Evolutionary conservation across 1,140 invertebrate species (phyloP), one percentile per base, ranked within the genome.

Genomic region (Heliothis virescens): DNA sequence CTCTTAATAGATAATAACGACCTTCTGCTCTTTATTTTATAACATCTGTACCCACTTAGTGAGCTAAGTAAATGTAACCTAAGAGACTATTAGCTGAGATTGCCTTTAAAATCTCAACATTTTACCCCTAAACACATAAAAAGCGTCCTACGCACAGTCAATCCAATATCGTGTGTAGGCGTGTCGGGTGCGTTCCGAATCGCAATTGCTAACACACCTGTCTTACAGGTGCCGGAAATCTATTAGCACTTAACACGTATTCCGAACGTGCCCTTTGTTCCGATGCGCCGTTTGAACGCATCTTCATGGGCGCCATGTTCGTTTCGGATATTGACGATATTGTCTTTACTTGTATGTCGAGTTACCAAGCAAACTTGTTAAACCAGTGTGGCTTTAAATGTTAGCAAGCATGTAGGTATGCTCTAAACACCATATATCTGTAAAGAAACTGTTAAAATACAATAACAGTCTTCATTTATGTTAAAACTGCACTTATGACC

Each of bases 181-280:
- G 82, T 82, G 74, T 69, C 72, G 72, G 26, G 26, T 79, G 57
- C 63, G 75, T 78, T 67, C 50, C 12, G 47, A 79, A 71, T 71
- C 77, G 77, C 77, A 79, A 79, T 67, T 69, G 67, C 41, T 63
- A 62, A 77, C 83, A 69, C 88, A 89, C 87, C 88, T 89, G 88
- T 84, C 73, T 50, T 82, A 88, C 90, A 90, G 90, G 89, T 90
- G 89, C 85, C 86, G 86, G 87, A 87, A 85, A 86, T 83, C 80
- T 88, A 89, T 88, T 88, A 89, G 83, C 84, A 85, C 83, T 82
- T 83, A 74, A 87, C 86, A 86, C 81, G 82, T 82, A 79, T 59
- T 79, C 67, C 67, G 65, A 79, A 82, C 63, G 76, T 69, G 79
- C 80, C 79, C 82, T 85, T 83, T 83, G 81, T 84, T 81, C 75